These are phyloP conservation scores for Manduca sexta DNA, from an alignment of 1,140 invertebrate genomes.

Conservation along the genomic window DNA sequence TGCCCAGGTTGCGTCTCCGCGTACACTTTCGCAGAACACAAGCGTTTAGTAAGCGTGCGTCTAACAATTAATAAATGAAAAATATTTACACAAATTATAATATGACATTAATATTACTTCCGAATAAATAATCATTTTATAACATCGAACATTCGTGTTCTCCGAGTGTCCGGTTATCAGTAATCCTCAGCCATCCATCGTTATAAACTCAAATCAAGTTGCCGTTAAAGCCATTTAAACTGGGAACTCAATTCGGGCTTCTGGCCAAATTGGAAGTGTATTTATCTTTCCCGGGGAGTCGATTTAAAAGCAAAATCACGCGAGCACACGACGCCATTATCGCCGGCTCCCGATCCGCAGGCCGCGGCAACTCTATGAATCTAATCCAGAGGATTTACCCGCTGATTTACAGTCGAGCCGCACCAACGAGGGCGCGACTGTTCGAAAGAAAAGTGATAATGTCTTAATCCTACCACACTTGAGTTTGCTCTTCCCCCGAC, in stretches of 20 bases:
- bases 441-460: conserved; percentile 74
- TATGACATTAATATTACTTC: not conserved
- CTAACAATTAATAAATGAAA: too few relatives aligned
- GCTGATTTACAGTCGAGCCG: conserved; percentile 70
- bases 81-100: too few relatives aligned
- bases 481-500: conserved; percentile 31
- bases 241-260: conserved; percentile 44
- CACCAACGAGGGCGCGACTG: conserved; percentile 57
- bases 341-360: conserved; percentile 59
- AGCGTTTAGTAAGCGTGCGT: too few relatives aligned
- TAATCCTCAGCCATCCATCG: conserved; percentile 41
- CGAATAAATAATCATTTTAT: not conserved
- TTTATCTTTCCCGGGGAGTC: conserved; percentile 64
- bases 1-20: too few relatives aligned
- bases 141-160: not conserved
- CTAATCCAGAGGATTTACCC: conserved; percentile 72
- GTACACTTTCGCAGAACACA: too few relatives aligned
- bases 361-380: conserved; percentile 71
- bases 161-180: conserved; percentile 48
- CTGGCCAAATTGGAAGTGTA: conserved; percentile 58
- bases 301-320: conserved; percentile 72
- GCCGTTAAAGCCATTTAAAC: conserved; percentile 54
- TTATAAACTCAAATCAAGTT: conserved; percentile 45
- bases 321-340: conserved; percentile 67
- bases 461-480: conserved; percentile 73